Conservation (phyloP, 1,140 invertebrate genomes). For the Zaprionus gabonicus region DNA sequence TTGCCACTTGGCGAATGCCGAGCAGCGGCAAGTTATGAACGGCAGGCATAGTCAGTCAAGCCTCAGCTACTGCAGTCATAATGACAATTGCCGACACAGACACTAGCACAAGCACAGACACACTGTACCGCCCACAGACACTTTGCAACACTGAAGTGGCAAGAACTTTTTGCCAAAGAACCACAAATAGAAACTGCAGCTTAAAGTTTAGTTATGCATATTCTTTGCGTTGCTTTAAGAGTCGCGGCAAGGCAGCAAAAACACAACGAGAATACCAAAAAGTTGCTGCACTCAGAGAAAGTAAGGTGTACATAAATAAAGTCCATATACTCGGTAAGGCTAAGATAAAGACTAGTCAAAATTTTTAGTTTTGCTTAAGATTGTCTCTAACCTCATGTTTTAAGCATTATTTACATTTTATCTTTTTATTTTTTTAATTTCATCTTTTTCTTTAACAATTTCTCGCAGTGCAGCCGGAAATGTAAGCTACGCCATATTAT, state of each 20-base stretch:
- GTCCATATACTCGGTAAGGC: too few relatives aligned
- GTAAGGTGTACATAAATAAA: background rate
- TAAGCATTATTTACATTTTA: too few relatives aligned
- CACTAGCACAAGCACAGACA: background rate
- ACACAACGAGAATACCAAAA: conserved; percentile 5
- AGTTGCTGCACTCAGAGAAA: background rate
- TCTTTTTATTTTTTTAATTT: background rate
- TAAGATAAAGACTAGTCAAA: too few relatives aligned
- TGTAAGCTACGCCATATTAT: conserved; percentile 50
- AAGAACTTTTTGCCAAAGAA: conserved; percentile 19
- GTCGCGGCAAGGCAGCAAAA: background rate
- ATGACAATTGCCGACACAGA: conserved; percentile 30
- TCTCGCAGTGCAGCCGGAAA: conserved; percentile 36
- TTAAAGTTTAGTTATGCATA: conserved; percentile 44
- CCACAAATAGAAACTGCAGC: conserved; percentile 36
- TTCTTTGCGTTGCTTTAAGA: conserved; percentile 16
- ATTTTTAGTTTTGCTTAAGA: too few relatives aligned
- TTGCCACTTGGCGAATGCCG: conserved; percentile 33
- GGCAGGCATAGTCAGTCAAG: background rate
- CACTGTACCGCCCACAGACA: background rate
- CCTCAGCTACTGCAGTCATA: conserved; percentile 30
- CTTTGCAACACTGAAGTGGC: background rate
- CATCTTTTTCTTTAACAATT: background rate
- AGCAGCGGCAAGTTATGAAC: conserved; percentile 18
- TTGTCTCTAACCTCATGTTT: too few relatives aligned